Evolutionary conservation across 2,888 invertebrate species (phyloP), one percentile per base, ranked within the genome.

Genomic region (Pyrrhia umbra): DNA sequence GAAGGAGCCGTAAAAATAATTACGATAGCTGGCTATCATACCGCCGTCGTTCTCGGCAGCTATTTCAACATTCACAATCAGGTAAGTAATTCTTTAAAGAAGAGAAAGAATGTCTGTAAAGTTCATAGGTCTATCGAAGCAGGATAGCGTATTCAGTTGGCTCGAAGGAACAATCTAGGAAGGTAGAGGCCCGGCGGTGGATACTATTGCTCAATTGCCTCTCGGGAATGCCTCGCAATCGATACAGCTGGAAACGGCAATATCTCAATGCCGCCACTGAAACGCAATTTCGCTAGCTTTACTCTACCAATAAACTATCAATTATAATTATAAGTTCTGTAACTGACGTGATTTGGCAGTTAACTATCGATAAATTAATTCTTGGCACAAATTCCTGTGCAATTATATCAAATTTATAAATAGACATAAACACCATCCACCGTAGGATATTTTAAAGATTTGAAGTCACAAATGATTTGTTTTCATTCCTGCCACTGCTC

Each of bases 121-220:
- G 50, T 83, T 80, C 73, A 60, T 79, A 64, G 56, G 69, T 80
- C 79, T 81, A 74, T 77, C 45, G 65, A 57, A 67, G 70, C 79
- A 79, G 79, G 77, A 74, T 69, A 60, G 77, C 72, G 75, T 79
- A 81, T 80, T 79, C 73, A 70, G 68, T 70, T 79, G 81, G 80
- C 84, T 88, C 75, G 73, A 80, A 87, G 89, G 85, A 88, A 87
- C 86, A 90, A 90, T 90, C 85, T 85, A 81, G 80, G 81, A 85
- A 85, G 79, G 82, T 81, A 78, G 77, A 64, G 15, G 83, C 86
- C 85, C 62, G n/a, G 86, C 80, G 84, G 85, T 86, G 84, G 83
- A 77, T 78, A 72, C 80, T 80, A 90, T 89, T 89, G 83, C 88
- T 88, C 91, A 90, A 90, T 90, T 89, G 88, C 86, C 85, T 86